Evolutionary conservation across 1,140 invertebrate genomes (phyloP).

Genomic region (Heliconius hewitsoni): DNA sequence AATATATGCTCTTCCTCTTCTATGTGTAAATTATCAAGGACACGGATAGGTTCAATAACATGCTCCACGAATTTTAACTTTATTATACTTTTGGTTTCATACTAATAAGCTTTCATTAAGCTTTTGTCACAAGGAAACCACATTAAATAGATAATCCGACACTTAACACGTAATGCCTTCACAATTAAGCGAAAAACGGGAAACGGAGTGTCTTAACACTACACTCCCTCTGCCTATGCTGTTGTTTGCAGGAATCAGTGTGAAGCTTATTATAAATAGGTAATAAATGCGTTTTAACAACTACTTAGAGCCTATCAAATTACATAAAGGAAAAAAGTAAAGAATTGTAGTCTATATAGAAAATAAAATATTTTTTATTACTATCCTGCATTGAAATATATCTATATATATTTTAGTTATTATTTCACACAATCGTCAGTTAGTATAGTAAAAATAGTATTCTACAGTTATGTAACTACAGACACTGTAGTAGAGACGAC

Average conservation of each 20-base stretch:
- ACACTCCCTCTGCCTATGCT: too few species aligned
- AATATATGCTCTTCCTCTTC: neutral
- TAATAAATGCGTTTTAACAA: neutral
- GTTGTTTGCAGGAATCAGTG: too few species aligned
- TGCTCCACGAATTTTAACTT: neutral
- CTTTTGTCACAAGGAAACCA: neutral
- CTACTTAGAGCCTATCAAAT: neutral
- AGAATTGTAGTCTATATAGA: neutral
- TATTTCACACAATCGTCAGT: neutral
- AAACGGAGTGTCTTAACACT: too few species aligned
- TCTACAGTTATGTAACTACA: slow-evolving; percentile 11
- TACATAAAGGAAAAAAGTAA: neutral
- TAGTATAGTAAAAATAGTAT: slow-evolving; percentile 3
- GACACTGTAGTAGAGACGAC: neutral
- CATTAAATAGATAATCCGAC: neutral
- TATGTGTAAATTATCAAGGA: neutral
- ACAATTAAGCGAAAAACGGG: too few species aligned
- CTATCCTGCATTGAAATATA: neutral
- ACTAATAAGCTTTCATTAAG: neutral
- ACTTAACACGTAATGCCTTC: too few species aligned
- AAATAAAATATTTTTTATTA: neutral
- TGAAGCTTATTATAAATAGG: neutral
- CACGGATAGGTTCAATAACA: neutral
- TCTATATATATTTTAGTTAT: neutral
- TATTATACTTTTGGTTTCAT: neutral